phyloP scores from a whole-genome alignment of 2,888 invertebrate genomes.

The Vandiemenella viatica region DNA sequence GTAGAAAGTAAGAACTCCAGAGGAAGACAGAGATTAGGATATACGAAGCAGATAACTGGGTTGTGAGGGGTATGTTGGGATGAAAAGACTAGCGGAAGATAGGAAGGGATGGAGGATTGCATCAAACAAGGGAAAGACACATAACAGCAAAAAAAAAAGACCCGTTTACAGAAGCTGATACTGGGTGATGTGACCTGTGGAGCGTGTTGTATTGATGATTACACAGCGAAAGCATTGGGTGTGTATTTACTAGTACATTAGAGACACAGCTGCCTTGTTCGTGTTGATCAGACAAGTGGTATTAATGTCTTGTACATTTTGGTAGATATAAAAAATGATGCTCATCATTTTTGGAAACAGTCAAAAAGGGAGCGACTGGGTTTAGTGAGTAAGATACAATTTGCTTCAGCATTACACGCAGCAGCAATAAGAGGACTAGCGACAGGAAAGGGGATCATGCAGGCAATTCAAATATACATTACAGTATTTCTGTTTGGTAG shows the following conservation, averaged over 20 bases:
- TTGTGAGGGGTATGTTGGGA: too few species aligned
- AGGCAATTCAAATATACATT: too few species aligned
- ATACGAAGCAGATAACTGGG: too few species aligned
- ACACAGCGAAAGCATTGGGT: constrained; percentile 76
- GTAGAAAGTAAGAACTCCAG: too few species aligned
- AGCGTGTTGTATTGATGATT: constrained; percentile 97
- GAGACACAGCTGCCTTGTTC: constrained; percentile 92
- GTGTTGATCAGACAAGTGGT: constrained; percentile 66
- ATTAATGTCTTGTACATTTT: constrained; percentile 93
- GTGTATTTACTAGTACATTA: constrained; percentile 90
- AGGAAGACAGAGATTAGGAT: too few species aligned
- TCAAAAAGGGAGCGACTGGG: constrained; percentile 50
- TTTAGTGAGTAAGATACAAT: constrained; percentile 94
- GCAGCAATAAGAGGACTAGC: constrained; percentile 50
- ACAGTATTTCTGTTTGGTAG: too few species aligned
- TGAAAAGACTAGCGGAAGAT: too few species aligned
- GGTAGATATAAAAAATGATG: constrained; percentile 95
- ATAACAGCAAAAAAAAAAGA: too few species aligned
- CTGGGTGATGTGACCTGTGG: constrained; percentile 99
- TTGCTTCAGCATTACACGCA: constrained; percentile 82
- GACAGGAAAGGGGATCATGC: too few species aligned
- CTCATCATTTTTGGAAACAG: constrained; percentile 65
- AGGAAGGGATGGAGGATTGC: too few species aligned
- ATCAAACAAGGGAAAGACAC: too few species aligned
- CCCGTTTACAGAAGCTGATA: constrained; percentile 82